These are phyloP conservation scores for Sula dactylatra DNA, from an alignment of 2,113 vertebrate genomes.

Conservation along the genomic window DNA sequence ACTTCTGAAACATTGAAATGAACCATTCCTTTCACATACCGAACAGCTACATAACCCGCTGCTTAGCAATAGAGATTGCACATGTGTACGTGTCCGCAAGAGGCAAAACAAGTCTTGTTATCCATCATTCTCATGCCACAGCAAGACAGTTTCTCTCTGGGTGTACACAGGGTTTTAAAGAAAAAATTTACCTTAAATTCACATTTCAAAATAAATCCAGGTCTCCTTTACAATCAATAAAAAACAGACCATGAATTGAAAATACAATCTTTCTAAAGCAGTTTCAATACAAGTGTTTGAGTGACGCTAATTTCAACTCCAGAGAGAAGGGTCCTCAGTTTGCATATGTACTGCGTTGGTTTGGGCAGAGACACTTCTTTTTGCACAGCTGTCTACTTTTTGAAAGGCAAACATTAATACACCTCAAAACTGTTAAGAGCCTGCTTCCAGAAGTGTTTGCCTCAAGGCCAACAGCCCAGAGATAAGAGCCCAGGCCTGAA, in stretches of 20 bases:
- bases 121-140: neutral
- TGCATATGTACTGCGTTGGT: rapidly evolving
- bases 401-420: neutral
- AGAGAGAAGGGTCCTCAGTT: neutral
- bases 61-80: neutral
- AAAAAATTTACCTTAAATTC: neutral
- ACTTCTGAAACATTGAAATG: neutral
- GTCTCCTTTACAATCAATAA: neutral
- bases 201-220: neutral
- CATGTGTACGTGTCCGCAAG: neutral
- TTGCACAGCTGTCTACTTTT: neutral
- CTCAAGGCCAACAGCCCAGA: neutral
- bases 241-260: neutral
- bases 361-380: neutral
- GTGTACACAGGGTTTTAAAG: neutral
- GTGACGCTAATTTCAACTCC: neutral
- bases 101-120: neutral
- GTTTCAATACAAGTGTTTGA: neutral
- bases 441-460: neutral
- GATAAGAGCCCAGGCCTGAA: neutral
- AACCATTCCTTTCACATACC: neutral
- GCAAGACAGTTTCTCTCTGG: neutral
- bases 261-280: neutral
- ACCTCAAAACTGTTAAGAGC: neutral
- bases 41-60: neutral